These are phyloP conservation scores for Petrocephalus sullivani DNA, from an alignment of 2,797 vertebrate genomes.

Conservation along the genomic window DNA sequence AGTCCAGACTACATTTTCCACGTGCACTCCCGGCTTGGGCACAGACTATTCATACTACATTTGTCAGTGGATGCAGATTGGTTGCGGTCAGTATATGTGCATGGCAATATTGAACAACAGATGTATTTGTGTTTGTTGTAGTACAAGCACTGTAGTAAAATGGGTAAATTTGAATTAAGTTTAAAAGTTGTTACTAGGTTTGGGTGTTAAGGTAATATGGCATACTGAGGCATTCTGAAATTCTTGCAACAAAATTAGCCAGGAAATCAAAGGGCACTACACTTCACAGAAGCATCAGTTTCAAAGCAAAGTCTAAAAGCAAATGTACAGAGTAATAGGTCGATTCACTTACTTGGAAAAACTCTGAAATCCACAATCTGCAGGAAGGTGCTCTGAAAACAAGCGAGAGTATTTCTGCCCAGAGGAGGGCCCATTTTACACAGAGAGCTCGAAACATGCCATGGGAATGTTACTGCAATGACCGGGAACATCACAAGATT, in stretches of 20 bases:
- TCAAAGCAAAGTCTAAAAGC: background rate
- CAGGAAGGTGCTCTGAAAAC: slow-evolving; percentile 9
- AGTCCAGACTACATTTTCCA: background rate
- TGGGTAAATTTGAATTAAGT: background rate
- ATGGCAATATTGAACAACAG: background rate
- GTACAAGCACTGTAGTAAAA: background rate
- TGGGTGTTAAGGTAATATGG: background rate
- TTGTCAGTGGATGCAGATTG: background rate
- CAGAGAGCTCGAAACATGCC: background rate
- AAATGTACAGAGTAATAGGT: slow-evolving; percentile 3
- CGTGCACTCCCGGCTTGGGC: background rate
- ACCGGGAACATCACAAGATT: background rate
- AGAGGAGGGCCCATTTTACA: background rate
- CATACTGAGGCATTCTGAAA: no score
- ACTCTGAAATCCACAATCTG: background rate
- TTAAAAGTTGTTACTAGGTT: background rate
- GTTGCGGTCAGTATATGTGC: background rate
- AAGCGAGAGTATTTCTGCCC: background rate
- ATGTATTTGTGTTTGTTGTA: background rate
- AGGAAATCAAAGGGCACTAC: background rate
- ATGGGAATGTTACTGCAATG: background rate
- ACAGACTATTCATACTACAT: background rate
- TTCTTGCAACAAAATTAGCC: no score
- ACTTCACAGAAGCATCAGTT: background rate
- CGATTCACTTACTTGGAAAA: slow-evolving; percentile 25